phyloP scores from a whole-genome alignment of 2,797 vertebrate genomes.

The Petrocephalus schoutedeni region DNA sequence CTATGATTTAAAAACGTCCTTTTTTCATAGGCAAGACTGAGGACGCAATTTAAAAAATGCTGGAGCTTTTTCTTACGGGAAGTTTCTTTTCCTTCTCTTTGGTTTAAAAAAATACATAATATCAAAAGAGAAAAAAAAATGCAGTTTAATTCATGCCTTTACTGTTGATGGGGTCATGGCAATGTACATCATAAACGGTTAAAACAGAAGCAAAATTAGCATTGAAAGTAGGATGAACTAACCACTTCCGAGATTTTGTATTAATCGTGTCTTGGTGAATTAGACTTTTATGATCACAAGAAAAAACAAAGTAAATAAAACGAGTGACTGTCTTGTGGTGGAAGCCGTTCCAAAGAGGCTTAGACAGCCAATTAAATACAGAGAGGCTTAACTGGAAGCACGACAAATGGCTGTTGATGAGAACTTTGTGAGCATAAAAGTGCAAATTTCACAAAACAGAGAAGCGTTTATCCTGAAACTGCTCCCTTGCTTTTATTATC shows the following conservation, averaged over 20 bases:
- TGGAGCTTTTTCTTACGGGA: background rate
- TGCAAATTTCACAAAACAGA: background rate
- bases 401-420: background rate
- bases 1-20: background rate
- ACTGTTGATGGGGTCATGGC: background rate
- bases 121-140: background rate
- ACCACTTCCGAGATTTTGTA: background rate
- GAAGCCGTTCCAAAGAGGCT: background rate
- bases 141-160: background rate
- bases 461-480: background rate
- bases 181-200: background rate
- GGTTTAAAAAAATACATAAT: background rate
- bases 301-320: background rate
- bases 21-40: background rate
- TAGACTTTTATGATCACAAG: background rate
- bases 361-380: slow-evolving; percentile 6
- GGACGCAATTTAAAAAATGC: background rate
- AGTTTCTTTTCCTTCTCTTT: background rate
- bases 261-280: background rate
- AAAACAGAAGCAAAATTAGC: background rate
- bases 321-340: background rate
- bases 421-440: background rate
- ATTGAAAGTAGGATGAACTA: slow-evolving; percentile 3
- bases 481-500: background rate
- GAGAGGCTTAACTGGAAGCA: slow-evolving; percentile 10